phyloP scores from a whole-genome alignment of 2,797 vertebrate species.

The Sebastes wilsoni region DNA sequence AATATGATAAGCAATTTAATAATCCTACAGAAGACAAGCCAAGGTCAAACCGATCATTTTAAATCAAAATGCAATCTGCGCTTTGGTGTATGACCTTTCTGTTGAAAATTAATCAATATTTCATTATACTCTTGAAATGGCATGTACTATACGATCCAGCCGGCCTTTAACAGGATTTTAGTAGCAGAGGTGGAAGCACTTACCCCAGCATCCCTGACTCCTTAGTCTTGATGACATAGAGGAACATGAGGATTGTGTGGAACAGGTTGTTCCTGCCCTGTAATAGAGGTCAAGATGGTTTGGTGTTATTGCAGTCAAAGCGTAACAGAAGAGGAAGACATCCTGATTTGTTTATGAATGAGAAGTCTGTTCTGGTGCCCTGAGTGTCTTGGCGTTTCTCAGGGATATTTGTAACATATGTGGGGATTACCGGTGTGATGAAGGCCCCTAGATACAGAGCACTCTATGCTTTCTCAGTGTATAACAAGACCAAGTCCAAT shows the following conservation, averaged over 20 bases:
- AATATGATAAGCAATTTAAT: neutral
- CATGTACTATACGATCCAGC: neutral
- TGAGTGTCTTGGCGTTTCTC: neutral
- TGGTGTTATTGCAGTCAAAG: conserved; percentile 1
- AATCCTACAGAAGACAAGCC: neutral
- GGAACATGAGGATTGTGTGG: conserved; percentile 97
- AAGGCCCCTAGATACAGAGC: neutral
- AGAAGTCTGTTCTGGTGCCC: neutral
- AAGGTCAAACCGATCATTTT: conserved; percentile 4
- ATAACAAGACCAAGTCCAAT: neutral
- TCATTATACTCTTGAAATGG: neutral
- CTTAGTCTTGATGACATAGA: conserved; percentile 96
- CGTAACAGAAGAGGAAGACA: neutral
- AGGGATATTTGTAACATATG: neutral
- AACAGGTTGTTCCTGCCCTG: conserved; percentile 98
- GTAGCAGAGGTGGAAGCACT: conserved; percentile 55
- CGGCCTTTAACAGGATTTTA: neutral
- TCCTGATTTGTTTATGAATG: neutral
- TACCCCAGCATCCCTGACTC: conserved; percentile 98
- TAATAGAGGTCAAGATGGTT: conserved; percentile 26
- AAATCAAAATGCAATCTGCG: conserved; percentile 6
- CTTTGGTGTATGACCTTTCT: neutral
- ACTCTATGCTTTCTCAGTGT: neutral
- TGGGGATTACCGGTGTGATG: neutral
- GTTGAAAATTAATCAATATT: conserved; percentile 2